Conservation (phyloP, 92 coral and sea anemone genomes). For the Bergia puertoricense region DNA sequence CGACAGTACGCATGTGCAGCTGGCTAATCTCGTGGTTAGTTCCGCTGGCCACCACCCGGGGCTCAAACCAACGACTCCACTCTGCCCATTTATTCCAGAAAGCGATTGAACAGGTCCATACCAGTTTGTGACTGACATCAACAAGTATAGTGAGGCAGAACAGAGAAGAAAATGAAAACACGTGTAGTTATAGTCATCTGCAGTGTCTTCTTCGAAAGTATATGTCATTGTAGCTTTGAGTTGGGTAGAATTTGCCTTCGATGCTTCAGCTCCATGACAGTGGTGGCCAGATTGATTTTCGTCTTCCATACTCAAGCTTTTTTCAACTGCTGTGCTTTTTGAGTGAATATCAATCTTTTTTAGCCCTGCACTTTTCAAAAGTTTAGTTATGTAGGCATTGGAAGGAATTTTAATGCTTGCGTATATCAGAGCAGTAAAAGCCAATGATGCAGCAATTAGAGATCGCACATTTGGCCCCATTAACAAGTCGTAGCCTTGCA, state of each 20-base stretch:
- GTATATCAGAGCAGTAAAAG: conserved; percentile 27
- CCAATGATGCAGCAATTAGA: conserved; percentile 9
- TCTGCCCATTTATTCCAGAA: neutral
- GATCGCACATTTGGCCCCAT: conserved; percentile 42
- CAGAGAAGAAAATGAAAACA: conserved; percentile 46
- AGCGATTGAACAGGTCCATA: conserved; percentile 43
- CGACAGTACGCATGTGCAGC: conserved; percentile 42
- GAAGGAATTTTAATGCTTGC: conserved; percentile 29
- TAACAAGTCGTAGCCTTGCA: conserved; percentile 16
- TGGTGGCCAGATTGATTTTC: neutral
- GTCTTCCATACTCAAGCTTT: neutral
- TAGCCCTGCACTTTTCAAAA: neutral
- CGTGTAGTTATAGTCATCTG: conserved; percentile 42
- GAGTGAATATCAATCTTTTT: neutral
- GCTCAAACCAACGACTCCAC: conserved; percentile 22
- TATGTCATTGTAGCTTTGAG: conserved; percentile 26
- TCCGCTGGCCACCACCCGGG: conserved; percentile 56
- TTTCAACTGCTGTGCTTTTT: neutral
- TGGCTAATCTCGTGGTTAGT: conserved; percentile 29
- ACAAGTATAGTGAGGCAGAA: conserved; percentile 51
- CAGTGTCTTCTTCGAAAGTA: conserved; percentile 12
- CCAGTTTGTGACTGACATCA: conserved; percentile 58
- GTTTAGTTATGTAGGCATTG: conserved; percentile 22
- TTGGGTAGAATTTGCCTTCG: neutral
- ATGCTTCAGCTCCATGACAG: neutral